These are phyloP conservation scores for Mellivora capensis DNA, from an alignment of 2,113 vertebrate genomes.

Conservation along the genomic window DNA sequence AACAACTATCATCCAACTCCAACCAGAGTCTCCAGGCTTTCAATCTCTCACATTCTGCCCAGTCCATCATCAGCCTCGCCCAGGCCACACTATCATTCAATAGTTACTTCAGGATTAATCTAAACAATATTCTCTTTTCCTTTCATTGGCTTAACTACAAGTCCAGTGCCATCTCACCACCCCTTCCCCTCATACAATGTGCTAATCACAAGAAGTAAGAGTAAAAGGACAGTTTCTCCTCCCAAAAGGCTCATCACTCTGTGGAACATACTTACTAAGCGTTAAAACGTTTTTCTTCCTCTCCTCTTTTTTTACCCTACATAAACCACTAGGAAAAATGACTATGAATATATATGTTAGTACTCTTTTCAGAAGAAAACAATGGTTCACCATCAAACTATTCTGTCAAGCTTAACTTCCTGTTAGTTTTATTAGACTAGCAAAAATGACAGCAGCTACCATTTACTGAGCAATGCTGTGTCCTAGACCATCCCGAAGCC, in stretches of 20 bases:
- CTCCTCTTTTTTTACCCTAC: neutral
- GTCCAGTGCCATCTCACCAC: neutral
- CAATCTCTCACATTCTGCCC: neutral
- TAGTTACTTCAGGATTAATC: neutral
- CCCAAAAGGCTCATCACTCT: neutral
- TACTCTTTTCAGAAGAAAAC: neutral
- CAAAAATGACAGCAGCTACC: neutral
- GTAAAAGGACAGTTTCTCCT: neutral
- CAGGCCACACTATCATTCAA: neutral
- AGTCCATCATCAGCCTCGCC: neutral
- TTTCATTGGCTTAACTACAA: neutral
- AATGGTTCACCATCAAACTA: neutral
- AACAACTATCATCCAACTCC: neutral
- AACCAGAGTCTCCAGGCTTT: neutral
- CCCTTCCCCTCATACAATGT: neutral
- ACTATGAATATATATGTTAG: neutral
- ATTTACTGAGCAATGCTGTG: neutral
- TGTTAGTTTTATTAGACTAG: neutral
- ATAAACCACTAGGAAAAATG: neutral
- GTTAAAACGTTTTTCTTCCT: neutral
- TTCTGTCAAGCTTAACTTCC: neutral
- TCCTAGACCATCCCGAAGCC: neutral
- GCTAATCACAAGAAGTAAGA: neutral
- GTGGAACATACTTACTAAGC: neutral
- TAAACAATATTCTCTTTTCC: neutral